Base-by-base conservation (phyloP, 2,113 vertebrate species). In the Neofelis nebulosa region DNA sequence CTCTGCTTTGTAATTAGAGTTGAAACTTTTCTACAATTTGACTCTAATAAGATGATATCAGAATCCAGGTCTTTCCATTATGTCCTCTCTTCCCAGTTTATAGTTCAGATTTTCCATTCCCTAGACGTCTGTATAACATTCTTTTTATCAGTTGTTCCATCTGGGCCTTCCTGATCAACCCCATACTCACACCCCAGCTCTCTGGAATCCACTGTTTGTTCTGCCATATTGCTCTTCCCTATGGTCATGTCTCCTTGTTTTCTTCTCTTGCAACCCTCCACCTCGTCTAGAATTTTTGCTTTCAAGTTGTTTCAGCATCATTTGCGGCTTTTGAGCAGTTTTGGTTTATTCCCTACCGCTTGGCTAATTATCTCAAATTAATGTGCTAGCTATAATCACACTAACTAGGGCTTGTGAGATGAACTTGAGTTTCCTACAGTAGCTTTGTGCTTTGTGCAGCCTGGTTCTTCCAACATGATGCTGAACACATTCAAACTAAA, bases 291-390 rank as follows among this genome's bases (percentile, higher is more conserved):
- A 89, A 74, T 93, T 85, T 48, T 89, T 89, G 29, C 29, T n/a
- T 92, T 73, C 21, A 73, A 13, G 1, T 45, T 63, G 41, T 4
- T 80, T 97, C 29, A 65, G n/a, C 45, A 11, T 79, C 41, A 65
- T 89, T 97, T 48, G 79, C 52, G 80, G 31, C 52, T 65, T 95
- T 85, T 65, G 52, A 93, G 7, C 31, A 79, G 36, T 80, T 63
- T 92, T 92, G 31, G 7, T 81, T 45, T 85, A 89, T 38, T 80
- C 91, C 6, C 6, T 82, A 18, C 25, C 50, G 21, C 21, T 95
- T 84, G 5, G 45, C 11, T 76, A 76, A 57, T 97, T 74, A 66
- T 76, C 41, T 80, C 81, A 78, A 85, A 76, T 97, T 74, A 91
- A 41, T 65, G 27, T 50, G 4, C 13, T 55, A 18, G 12, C 7